Evolutionary conservation across 2,888 invertebrate species (phyloP).

Genomic region (Patella caerulea): DNA sequence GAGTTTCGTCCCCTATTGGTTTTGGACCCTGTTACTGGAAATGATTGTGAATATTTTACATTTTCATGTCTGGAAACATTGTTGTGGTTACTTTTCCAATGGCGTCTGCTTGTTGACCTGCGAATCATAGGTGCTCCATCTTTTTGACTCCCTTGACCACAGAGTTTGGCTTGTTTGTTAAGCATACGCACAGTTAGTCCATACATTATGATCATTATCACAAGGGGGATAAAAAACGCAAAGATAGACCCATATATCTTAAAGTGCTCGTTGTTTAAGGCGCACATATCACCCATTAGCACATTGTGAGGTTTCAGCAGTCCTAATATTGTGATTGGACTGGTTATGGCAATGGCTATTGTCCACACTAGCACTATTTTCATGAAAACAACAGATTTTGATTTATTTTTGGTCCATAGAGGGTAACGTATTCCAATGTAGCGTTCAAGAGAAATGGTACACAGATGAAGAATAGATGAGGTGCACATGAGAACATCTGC

Average conservation of each 20-base stretch:
- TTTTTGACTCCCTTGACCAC: slow-evolving; percentile 33
- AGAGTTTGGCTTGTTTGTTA: slow-evolving; percentile 78
- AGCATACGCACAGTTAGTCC: slow-evolving; percentile 90
- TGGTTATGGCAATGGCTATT: slow-evolving; percentile 78
- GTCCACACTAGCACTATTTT: slow-evolving; percentile 96
- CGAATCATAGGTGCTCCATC: slow-evolving; percentile 60
- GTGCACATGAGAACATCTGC: slow-evolving; percentile 78
- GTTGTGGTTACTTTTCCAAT: slow-evolving; percentile 31
- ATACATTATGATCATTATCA: slow-evolving; percentile 96
- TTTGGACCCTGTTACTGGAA: slow-evolving; percentile 1
- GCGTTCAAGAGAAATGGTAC: slow-evolving; percentile 77
- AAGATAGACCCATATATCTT: slow-evolving; percentile 92
- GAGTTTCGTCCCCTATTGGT: not conserved
- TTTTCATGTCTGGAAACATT: not conserved
- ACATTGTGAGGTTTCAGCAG: slow-evolving; percentile 77
- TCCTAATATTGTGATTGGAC: slow-evolving; percentile 73
- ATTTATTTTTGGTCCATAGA: slow-evolving; percentile 75
- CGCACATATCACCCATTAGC: slow-evolving; percentile 76
- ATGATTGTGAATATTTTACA: slow-evolving; percentile 11
- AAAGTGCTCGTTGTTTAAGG: slow-evolving; percentile 70
- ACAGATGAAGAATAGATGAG: slow-evolving; percentile 76
- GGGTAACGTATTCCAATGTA: slow-evolving; percentile 92
- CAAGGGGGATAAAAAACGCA: slow-evolving; percentile 94
- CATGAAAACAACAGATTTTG: slow-evolving; percentile 72
- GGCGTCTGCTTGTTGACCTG: slow-evolving; percentile 51